phyloP scores from a whole-genome alignment of 2,113 vertebrate genomes.

The Pachyramphus minor region DNA sequence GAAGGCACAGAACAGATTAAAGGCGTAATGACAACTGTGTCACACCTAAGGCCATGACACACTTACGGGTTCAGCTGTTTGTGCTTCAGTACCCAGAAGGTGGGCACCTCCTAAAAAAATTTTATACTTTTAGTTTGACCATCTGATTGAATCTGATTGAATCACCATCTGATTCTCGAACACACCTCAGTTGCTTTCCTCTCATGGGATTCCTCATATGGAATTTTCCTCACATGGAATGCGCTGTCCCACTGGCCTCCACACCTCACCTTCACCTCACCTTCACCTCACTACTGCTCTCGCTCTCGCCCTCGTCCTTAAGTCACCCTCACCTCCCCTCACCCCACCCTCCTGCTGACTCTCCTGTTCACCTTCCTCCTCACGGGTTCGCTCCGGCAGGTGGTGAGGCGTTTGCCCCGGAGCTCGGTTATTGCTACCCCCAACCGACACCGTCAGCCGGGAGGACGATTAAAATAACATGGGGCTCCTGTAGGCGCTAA shows the following conservation, averaged over 20 bases:
- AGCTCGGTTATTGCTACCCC: not conserved
- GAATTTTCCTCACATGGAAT: not conserved
- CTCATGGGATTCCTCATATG: not conserved
- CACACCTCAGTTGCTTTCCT: not conserved
- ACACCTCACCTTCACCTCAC: not conserved
- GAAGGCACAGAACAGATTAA: not conserved
- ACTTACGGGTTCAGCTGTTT: not conserved
- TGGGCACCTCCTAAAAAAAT: not conserved
- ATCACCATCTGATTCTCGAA: not conserved
- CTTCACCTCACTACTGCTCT: not conserved
- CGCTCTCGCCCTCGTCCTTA: not conserved
- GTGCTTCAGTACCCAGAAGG: not conserved
- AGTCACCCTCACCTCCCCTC: not conserved
- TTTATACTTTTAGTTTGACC: not conserved
- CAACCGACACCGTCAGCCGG: not conserved
- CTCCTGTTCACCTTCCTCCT: not conserved
- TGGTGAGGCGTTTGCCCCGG: not conserved
- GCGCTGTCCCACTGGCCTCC: too few relatives aligned
- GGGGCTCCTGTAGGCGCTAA: slow-evolving; percentile 74
- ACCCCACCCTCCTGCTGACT: not conserved
- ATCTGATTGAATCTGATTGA: too few relatives aligned
- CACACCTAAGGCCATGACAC: not conserved
- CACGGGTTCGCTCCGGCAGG: not conserved
- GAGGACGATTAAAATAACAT: not conserved
- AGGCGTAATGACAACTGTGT: not conserved